Percentiles rank a stretch among this genome's conserved stretches.
These are phyloP conservation scores for Paradisaea rubra DNA, from an alignment of 2,113 vertebrate genomes.

Conservation along the genomic window DNA sequence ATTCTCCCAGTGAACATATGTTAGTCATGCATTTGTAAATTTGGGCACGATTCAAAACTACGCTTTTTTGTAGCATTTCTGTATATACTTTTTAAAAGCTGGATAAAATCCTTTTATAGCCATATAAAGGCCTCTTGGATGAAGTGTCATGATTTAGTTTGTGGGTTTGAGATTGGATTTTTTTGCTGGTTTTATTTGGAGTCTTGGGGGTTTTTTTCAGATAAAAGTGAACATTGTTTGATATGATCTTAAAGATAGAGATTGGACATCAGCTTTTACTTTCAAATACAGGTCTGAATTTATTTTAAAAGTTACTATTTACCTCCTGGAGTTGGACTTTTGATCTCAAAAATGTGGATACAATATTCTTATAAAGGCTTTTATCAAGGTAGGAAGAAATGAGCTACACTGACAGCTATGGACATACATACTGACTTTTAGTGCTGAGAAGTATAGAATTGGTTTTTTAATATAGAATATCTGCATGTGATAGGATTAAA, in stretches of 20 bases:
- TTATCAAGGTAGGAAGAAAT: neutral
- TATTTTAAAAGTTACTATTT: neutral
- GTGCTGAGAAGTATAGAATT: neutral
- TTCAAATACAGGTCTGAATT: neutral
- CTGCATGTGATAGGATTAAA: neutral
- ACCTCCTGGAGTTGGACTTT: neutral
- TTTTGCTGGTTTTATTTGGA: neutral
- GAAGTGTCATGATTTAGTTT: neutral
- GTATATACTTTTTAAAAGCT: neutral
- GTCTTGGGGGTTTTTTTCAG: neutral
- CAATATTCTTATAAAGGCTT: neutral
- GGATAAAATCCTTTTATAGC: neutral
- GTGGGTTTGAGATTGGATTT: neutral
- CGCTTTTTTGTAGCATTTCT: neutral
- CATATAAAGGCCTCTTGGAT: neutral
- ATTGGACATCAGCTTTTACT: neutral
- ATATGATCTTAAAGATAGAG: rapidly evolving
- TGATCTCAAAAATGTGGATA: neutral
- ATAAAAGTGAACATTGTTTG: neutral
- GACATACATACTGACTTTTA: neutral
- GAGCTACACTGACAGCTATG: neutral
- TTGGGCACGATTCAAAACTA: neutral
- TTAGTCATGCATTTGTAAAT: conserved; percentile 4
- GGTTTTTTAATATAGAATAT: neutral
- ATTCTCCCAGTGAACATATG: neutral